phyloP scores from a whole-genome alignment of 2,888 invertebrate species.

The Mallateleia sp. region DNA sequence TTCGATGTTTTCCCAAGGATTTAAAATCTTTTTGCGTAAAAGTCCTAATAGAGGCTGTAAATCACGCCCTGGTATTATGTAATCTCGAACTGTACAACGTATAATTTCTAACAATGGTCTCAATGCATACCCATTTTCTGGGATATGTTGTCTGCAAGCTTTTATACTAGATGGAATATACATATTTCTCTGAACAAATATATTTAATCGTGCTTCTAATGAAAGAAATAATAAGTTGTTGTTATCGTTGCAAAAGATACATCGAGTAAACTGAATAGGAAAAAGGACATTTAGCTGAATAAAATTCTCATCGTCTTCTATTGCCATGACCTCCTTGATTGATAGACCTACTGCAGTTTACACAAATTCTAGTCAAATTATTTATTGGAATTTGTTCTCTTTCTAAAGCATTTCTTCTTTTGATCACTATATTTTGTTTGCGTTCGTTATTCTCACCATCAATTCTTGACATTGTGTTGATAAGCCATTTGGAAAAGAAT shows the following conservation, averaged over 20 bases:
- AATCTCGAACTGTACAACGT: too few species aligned
- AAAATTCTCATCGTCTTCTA: constrained; percentile 12
- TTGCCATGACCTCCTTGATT: constrained; percentile 11
- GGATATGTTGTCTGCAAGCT: constrained; percentile 27
- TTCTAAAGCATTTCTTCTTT: constrained; percentile 18
- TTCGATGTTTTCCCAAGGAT: too few species aligned
- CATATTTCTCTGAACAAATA: constrained; percentile 34
- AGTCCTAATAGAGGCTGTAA: too few species aligned
- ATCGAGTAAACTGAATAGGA: background rate
- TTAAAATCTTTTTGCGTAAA: too few species aligned
- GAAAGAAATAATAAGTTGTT: constrained; percentile 22
- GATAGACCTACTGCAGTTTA: constrained; percentile 8
- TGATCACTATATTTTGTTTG: background rate
- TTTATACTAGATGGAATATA: constrained; percentile 19
- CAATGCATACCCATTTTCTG: too few species aligned
- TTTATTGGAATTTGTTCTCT: constrained; percentile 1
- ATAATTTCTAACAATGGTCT: too few species aligned
- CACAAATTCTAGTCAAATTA: constrained; percentile 11
- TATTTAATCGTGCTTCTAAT: constrained; percentile 14
- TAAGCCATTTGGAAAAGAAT: too few species aligned
- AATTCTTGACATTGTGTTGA: constrained; percentile 12
- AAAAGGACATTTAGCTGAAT: constrained; percentile 14
- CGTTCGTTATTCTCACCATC: background rate
- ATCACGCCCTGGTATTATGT: too few species aligned
- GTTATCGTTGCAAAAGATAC: constrained; percentile 22